Conservation (phyloP, 2,113 vertebrate species). For the Microtus oregoni region DNA sequence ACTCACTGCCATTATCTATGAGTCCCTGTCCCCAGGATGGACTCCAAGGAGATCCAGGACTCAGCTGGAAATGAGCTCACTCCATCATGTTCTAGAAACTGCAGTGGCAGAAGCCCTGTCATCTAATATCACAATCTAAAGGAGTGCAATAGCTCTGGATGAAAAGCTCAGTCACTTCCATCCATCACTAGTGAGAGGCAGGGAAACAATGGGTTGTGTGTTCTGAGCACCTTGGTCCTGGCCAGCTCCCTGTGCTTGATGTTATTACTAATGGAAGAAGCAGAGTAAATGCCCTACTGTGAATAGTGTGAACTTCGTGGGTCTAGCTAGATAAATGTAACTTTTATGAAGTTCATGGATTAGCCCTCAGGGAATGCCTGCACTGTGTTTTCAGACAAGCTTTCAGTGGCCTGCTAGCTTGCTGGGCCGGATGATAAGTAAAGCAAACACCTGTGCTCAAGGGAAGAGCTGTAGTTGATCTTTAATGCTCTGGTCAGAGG, state of each 20-base stretch:
- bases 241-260: constrained; percentile 47
- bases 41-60: neutral
- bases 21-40: neutral
- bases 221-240: constrained; percentile 42
- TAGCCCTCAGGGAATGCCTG: constrained; percentile 60
- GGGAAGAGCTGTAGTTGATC: constrained; percentile 58
- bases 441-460: constrained; percentile 57
- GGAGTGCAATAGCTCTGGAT: constrained; percentile 18
- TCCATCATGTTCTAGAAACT: constrained; percentile 9
- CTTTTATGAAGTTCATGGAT: constrained; percentile 72
- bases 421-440: constrained; percentile 51
- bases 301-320: constrained; percentile 56
- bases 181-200: constrained; percentile 70
- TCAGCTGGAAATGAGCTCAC: neutral
- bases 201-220: constrained; percentile 50
- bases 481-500: constrained; percentile 58
- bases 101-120: constrained; percentile 22
- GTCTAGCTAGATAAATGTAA: constrained; percentile 71
- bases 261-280: constrained; percentile 60
- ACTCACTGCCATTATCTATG: rapidly evolving
- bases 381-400: constrained; percentile 22
- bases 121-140: constrained; percentile 45
- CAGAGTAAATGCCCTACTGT: constrained; percentile 66
- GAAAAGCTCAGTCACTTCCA: constrained; percentile 65
- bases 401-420: constrained; percentile 21